Percentiles rank a stretch among this genome's conserved stretches.
Evolutionary conservation across 1,140 invertebrate genomes (phyloP).

Genomic region (Apis cerana): DNA sequence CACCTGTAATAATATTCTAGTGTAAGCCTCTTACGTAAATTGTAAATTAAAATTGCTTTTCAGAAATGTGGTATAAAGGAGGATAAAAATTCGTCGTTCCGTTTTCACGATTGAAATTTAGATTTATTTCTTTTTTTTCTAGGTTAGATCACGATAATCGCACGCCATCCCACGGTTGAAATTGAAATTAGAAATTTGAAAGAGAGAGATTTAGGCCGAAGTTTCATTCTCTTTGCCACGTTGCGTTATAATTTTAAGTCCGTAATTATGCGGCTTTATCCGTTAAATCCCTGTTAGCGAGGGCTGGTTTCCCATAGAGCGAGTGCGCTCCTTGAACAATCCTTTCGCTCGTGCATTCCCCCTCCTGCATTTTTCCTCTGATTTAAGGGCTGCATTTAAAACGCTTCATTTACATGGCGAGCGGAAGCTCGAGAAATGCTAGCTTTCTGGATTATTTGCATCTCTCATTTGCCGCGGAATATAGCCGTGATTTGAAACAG

Average conservation of each 20-base stretch:
- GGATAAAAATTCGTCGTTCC: too few species aligned
- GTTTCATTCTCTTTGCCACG: neutral
- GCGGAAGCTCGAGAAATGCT: slow-evolving; percentile 5
- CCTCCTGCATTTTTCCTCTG: slow-evolving; percentile 54
- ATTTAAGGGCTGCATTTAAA: slow-evolving; percentile 71
- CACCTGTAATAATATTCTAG: too few species aligned
- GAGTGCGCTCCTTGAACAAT: neutral
- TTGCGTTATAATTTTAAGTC: neutral
- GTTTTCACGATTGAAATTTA: too few species aligned
- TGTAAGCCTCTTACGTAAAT: too few species aligned
- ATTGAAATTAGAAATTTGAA: neutral
- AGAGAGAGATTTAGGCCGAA: slow-evolving; percentile 9
- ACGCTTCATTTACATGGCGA: slow-evolving; percentile 65
- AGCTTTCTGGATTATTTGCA: slow-evolving; percentile 58
- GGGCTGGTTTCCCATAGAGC: neutral
- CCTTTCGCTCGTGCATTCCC: neutral
- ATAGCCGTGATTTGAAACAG: slow-evolving; percentile 41
- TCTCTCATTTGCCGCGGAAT: slow-evolving; percentile 60
- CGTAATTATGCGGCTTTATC: slow-evolving; percentile 2
- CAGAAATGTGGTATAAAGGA: too few species aligned
- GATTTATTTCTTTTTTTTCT: too few species aligned
- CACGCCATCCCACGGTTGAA: slow-evolving; percentile 66
- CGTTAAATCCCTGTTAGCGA: slow-evolving; percentile 7
- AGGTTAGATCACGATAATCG: too few species aligned
- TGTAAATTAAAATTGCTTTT: too few species aligned